phyloP scores from a whole-genome alignment of 2,888 invertebrate genomes.

The Tethea ocularis region DNA sequence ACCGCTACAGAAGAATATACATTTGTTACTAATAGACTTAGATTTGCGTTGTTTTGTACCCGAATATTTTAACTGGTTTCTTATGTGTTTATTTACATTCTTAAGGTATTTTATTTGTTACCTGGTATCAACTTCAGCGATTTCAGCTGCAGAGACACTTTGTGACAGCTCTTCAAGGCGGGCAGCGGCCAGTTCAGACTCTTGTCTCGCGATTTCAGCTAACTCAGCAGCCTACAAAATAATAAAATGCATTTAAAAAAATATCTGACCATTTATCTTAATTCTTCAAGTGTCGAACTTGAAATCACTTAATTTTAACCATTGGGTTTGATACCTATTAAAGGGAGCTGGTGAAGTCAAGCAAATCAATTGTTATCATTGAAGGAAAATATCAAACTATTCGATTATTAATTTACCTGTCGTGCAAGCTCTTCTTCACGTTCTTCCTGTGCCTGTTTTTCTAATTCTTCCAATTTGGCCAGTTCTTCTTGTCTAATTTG shows the following conservation, averaged over 20 bases:
- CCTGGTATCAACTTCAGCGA: constrained; percentile 63
- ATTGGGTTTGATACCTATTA: too few species aligned
- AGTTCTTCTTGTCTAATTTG: constrained; percentile 83
- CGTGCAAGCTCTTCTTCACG: constrained; percentile 87
- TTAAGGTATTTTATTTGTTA: constrained; percentile 46
- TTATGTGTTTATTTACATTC: too few species aligned
- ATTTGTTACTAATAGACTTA: too few species aligned
- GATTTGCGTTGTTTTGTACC: not conserved
- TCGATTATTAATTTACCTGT: constrained; percentile 64
- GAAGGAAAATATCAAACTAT: not conserved
- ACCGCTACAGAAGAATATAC: constrained; percentile 52
- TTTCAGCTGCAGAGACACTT: constrained; percentile 68
- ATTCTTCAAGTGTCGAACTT: not conserved
- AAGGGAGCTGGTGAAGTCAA: too few species aligned
- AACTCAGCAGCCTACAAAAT: constrained; percentile 85
- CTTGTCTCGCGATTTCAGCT: constrained; percentile 85
- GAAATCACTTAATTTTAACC: not conserved
- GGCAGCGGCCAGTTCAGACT: constrained; percentile 83
- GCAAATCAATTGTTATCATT: too few species aligned
- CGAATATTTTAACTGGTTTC: too few species aligned
- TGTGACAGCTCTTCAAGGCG: constrained; percentile 83
- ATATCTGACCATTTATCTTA: not conserved
- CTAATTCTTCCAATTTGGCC: constrained; percentile 83
- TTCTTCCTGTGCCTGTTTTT: constrained; percentile 85
- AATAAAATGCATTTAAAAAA: not conserved